Base-by-base conservation (phyloP, 2,797 vertebrate species). In the Eutrigla gurnardus region DNA sequence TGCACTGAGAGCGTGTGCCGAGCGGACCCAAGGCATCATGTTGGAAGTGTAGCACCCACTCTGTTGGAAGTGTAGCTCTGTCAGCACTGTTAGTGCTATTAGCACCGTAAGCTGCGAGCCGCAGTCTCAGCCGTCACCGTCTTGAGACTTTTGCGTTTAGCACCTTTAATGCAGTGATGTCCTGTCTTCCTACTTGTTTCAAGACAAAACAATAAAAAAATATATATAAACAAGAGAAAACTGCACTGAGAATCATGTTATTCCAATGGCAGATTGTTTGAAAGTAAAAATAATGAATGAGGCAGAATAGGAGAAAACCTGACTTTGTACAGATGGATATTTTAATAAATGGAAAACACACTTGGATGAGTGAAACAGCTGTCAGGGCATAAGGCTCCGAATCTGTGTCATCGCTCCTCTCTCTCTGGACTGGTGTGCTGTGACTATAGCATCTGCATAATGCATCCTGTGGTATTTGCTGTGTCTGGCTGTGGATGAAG, bases 391-490 rank as follows among this genome's bases (percentile, higher is more conserved):
- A 62, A 47, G 42, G 36, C 53, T 39, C 62, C 46, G 49, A 49
- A 25, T 25, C 36, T 17, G 35, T 25, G 39, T 57, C 68, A 36
- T 32, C 63, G 25, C 58, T 15, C 46, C 58, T 14, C 55, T n/a
- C 54, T 64, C 80, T 61, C 43, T 35, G 73, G 73, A 55, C 75
- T 32, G 47, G 52, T 52, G 47, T 43, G 68, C 49, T 45, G 60
- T 42, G 78, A 66, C 73, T 70, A 33, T 55, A 58, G 52, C 52
- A 83, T 82, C 81, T 86, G 78, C 83, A 86, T 86, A 81, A 86
- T 83, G 78, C 80, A 86, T 86, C 76, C 65, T 76, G 68, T 83
- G 85, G 82, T 81, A 89, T 87, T 89, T 87, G 76, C 80, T 61
- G 70, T 53, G 70, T 54, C 66, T 74, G 81, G 63, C 78, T 46